A percentile compares a stretch with the other conserved stretches of the same genome.
Evolutionary conservation across 2,888 invertebrate genomes (phyloP).

Genomic region (Agonum fuliginosum): DNA sequence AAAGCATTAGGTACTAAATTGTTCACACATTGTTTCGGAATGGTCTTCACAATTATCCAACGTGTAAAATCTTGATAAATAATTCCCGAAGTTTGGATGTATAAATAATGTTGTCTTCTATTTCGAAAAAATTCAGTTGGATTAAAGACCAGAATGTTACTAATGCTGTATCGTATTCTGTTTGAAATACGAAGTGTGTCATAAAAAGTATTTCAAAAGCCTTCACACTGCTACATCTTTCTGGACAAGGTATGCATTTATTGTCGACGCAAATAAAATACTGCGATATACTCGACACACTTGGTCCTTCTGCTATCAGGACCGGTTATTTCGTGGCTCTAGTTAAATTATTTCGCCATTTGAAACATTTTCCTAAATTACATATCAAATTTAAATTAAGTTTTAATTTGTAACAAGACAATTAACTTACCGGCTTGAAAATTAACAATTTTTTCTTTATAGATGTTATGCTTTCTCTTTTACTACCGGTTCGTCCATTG

Average conservation of each 20-base stretch:
- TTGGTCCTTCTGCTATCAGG: conserved; percentile 7
- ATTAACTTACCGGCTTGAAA: conserved; percentile 1
- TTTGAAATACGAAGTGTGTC: conserved; percentile 42
- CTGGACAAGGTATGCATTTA: conserved; percentile 10
- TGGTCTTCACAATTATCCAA: not conserved
- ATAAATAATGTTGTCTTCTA: not conserved
- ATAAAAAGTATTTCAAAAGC: conserved; percentile 40
- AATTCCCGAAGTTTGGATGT: conserved; percentile 27
- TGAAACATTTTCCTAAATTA: not conserved
- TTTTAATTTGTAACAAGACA: not conserved
- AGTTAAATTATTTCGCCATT: not conserved
- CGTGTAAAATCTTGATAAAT: conserved; percentile 14
- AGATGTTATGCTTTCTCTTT: not conserved
- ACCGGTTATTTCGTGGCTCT: not conserved
- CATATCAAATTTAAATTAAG: too few species aligned
- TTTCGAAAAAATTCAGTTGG: conserved; percentile 23
- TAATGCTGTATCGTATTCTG: conserved; percentile 31
- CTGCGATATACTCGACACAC: not conserved
- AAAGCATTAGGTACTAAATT: not conserved
- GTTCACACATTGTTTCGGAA: not conserved
- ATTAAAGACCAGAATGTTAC: conserved; percentile 37
- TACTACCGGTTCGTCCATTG: not conserved
- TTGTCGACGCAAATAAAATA: conserved; percentile 16
- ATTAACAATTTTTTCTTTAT: not conserved
- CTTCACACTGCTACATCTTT: not conserved